These are phyloP conservation scores for Peromyscus leucopus DNA, from an alignment of 2,113 vertebrate genomes.

Conservation along the genomic window DNA sequence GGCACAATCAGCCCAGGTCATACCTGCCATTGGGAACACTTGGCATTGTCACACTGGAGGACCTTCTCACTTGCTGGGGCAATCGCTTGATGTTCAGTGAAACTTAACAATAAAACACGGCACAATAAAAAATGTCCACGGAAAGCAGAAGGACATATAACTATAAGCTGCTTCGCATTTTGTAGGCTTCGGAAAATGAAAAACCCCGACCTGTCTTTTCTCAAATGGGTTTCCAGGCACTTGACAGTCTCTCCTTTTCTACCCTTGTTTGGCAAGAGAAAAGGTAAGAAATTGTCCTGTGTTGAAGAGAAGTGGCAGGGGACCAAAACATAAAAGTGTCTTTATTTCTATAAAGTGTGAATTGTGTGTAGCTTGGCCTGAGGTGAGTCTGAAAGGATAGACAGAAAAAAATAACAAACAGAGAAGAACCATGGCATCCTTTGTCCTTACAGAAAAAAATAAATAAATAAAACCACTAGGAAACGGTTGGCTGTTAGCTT, in stretches of 20 bases:
- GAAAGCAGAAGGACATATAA: not conserved
- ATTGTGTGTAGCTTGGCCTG: constrained; percentile 38
- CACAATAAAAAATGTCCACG: constrained; percentile 74
- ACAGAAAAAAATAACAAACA: not conserved
- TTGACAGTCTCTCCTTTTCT: constrained; percentile 41
- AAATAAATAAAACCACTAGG: not conserved
- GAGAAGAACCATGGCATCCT: not conserved
- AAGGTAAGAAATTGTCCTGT: constrained; percentile 53
- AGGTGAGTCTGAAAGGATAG: not conserved
- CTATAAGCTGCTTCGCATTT: constrained; percentile 6
- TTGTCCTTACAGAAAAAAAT: not conserved
- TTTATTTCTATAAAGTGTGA: constrained; percentile 71
- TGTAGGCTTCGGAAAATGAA: constrained; percentile 63
- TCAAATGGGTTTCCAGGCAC: not conserved
- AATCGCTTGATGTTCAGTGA: constrained; percentile 69
- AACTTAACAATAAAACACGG: constrained; percentile 73
- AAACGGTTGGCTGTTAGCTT: not conserved
- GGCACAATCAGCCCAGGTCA: constrained; percentile 78
- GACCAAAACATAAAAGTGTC: constrained; percentile 69
- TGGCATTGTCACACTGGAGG: not conserved
- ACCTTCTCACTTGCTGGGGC: not conserved
- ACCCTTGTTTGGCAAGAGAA: constrained; percentile 62
- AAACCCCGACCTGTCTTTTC: constrained; percentile 65
- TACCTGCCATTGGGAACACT: constrained; percentile 65
- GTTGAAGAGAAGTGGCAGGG: constrained; percentile 41